Percentiles rank a stretch among this genome's conserved stretches.
These are phyloP conservation scores for Cyprinus carpio DNA, from an alignment of 2,113 vertebrate genomes.

Conservation along the genomic window DNA sequence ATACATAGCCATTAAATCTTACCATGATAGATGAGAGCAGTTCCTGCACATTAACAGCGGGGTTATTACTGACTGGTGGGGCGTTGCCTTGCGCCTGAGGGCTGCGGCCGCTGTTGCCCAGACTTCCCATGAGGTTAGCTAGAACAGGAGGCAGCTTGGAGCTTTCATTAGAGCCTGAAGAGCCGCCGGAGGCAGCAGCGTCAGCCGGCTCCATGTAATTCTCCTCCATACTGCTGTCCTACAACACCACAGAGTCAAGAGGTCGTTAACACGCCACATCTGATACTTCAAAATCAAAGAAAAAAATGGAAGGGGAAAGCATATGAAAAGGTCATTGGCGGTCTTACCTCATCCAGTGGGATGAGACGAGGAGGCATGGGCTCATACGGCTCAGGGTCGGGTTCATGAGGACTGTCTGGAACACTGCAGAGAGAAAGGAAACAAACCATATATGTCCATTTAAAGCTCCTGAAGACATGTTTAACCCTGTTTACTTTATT, in stretches of 20 bases:
- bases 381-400: constrained; percentile 89
- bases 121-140: constrained; percentile 83
- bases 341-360: constrained; percentile 85
- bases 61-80: constrained; percentile 62
- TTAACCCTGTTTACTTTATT: neutral
- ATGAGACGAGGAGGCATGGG: constrained; percentile 88
- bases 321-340: neutral
- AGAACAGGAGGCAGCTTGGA: constrained; percentile 90
- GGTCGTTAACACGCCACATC: neutral
- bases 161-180: constrained; percentile 64
- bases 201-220: constrained; percentile 80
- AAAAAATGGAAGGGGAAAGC: neutral
- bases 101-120: constrained; percentile 73
- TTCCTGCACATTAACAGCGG: constrained; percentile 87
- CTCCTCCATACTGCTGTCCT: constrained; percentile 87
- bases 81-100: constrained; percentile 74
- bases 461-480: neutral
- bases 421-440: constrained; percentile 59
- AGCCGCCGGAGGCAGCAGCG: constrained; percentile 60
- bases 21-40: constrained; percentile 94
- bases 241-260: constrained; percentile 6
- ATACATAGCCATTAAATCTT: constrained; percentile 23
- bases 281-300: neutral
- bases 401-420: constrained; percentile 85
- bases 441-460: neutral